Conservation (phyloP, 2,113 vertebrate species). For the Atlantisia rogersi region DNA sequence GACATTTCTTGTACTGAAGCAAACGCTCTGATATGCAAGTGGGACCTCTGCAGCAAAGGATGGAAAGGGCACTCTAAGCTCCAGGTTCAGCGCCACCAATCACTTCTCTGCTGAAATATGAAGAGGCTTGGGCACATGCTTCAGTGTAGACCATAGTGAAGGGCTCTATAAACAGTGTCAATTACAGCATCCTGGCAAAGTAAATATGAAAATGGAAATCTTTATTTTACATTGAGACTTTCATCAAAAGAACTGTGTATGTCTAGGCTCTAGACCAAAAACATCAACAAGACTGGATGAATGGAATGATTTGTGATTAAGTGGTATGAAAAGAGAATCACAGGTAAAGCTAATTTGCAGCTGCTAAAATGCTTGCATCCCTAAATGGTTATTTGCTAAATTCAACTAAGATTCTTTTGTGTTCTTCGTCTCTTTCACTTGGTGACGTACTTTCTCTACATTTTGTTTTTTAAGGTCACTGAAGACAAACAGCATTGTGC, state of each 20-base stretch:
- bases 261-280: background rate
- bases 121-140: fast-evolving
- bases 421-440: background rate
- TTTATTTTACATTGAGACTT: background rate
- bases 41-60: background rate
- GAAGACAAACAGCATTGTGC: background rate
- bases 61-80: background rate
- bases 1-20: background rate
- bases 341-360: background rate
- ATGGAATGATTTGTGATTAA: background rate
- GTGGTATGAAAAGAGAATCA: background rate
- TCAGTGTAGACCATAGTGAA: background rate
- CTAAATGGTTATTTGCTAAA: background rate
- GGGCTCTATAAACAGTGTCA: background rate
- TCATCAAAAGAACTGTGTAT: background rate
- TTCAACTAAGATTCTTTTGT: background rate
- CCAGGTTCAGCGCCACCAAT: background rate
- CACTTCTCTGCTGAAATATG: background rate
- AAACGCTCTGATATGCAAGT: background rate
- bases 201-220: background rate
- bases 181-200: background rate
- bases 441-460: background rate
- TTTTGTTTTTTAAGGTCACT: background rate
- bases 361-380: background rate
- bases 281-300: background rate